A percentile compares a stretch with the other conserved stretches of the same genome.
Evolutionary conservation across 2,888 invertebrate species (phyloP).

Genomic region (Deroplatys truncata): DNA sequence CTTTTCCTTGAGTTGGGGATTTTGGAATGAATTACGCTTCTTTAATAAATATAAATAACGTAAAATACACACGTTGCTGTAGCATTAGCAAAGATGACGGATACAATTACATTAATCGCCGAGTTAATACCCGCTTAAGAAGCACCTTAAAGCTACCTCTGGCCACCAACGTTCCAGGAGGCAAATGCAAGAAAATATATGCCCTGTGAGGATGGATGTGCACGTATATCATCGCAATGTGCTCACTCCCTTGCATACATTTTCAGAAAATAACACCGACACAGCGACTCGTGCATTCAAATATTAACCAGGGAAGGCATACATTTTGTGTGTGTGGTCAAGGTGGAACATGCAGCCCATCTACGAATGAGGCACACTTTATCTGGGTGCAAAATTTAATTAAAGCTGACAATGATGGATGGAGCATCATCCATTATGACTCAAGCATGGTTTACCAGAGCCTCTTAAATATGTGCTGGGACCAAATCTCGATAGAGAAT

Average conservation of each 20-base stretch:
- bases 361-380: background rate
- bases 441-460: background rate
- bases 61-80: background rate
- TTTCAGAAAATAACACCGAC: background rate
- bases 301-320: background rate
- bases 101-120: background rate
- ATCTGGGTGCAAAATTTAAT: constrained; percentile 22
- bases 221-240: background rate
- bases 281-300: background rate
- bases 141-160: background rate
- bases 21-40: too few relatives aligned
- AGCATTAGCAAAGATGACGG: background rate
- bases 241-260: background rate
- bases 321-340: background rate
- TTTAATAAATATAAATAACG: background rate
- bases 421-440: background rate
- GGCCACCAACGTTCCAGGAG: background rate
- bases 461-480: background rate
- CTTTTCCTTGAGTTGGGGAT: too few relatives aligned
- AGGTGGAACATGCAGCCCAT: background rate
- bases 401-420: constrained; percentile 22
- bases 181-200: background rate
- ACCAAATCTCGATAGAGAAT: background rate
- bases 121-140: background rate
- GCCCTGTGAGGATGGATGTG: background rate